These are phyloP conservation scores for Drosophila pectinifera DNA, from an alignment of 1,140 invertebrate species.

Conservation along the genomic window DNA sequence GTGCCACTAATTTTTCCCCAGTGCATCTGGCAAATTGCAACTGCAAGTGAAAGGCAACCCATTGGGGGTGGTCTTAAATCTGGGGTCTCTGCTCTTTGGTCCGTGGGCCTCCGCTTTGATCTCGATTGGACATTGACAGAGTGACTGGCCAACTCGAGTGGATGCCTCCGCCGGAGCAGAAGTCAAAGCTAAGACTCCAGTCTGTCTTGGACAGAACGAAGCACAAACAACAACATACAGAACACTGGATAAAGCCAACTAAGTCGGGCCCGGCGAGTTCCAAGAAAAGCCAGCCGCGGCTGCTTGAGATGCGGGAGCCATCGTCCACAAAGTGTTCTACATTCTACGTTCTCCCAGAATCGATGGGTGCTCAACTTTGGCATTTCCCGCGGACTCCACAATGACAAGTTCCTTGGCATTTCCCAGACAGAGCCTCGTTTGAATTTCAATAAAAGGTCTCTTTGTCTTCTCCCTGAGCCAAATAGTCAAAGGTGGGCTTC, in stretches of 20 bases:
- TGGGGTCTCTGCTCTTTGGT: slow-evolving; percentile 19
- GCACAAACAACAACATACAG: not conserved
- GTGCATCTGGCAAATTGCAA: slow-evolving; percentile 1
- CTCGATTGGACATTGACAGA: slow-evolving; percentile 41
- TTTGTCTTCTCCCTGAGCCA: not conserved
- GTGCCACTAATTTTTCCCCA: not conserved
- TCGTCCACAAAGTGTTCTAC: slow-evolving; percentile 18
- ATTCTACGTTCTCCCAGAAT: slow-evolving; percentile 3
- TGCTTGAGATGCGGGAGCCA: slow-evolving; percentile 12
- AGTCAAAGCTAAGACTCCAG: not conserved
- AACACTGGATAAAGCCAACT: not conserved
- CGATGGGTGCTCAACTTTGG: slow-evolving; percentile 22
- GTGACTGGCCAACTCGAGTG: slow-evolving; percentile 26
- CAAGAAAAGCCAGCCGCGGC: slow-evolving; percentile 13
- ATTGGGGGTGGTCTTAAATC: slow-evolving; percentile 24
- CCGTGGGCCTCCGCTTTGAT: slow-evolving; percentile 22
- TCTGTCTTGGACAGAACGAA: not conserved
- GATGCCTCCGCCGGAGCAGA: slow-evolving; percentile 5
- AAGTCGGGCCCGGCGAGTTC: slow-evolving; percentile 6
- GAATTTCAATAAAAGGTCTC: slow-evolving; percentile 4
- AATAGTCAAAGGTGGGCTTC: not conserved
- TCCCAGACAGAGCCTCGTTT: not conserved
- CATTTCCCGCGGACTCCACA: slow-evolving; percentile 14
- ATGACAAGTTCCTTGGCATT: slow-evolving; percentile 27
- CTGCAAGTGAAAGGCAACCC: slow-evolving; percentile 45